Conservation (phyloP, 2,113 vertebrate genomes). For the Apaloderma vittatum region DNA sequence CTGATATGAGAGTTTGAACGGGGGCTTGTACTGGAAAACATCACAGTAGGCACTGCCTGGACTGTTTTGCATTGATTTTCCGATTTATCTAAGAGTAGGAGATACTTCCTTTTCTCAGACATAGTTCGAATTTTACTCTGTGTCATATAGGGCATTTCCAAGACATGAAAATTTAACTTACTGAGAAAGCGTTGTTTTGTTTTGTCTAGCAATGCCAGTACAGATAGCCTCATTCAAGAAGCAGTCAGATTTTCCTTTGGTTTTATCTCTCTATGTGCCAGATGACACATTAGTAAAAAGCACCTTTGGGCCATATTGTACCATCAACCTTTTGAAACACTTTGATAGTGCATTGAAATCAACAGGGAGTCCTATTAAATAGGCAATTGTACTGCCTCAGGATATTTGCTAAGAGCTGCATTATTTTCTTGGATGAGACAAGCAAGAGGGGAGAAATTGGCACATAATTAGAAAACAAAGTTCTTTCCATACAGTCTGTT, state of each 20-base stretch:
- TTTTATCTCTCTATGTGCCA: background rate
- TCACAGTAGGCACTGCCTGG: background rate
- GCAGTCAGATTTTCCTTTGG: background rate
- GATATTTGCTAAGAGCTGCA: background rate
- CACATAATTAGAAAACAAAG: conserved; percentile 4
- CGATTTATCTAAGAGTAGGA: background rate
- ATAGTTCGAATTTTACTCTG: background rate
- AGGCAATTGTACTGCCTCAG: background rate
- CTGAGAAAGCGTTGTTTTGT: background rate
- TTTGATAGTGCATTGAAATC: background rate
- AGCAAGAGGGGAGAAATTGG: background rate
- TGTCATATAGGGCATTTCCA: background rate
- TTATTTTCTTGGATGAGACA: background rate
- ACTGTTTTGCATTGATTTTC: background rate
- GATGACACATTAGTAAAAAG: background rate
- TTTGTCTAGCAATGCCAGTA: background rate
- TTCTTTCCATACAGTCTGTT: background rate
- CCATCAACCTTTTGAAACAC: conserved; percentile 3
- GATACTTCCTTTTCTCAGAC: background rate
- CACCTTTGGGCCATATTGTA: background rate
- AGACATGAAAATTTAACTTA: background rate
- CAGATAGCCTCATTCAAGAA: background rate
- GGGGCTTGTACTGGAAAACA: background rate
- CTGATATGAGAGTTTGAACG: background rate
- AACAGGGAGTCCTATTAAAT: conserved; percentile 27